Evolutionary conservation across 64 coral and sea anemone genomes (phyloP), one percentile per base, ranked within the genome.

Genomic region (Montipora cactus): DNA sequence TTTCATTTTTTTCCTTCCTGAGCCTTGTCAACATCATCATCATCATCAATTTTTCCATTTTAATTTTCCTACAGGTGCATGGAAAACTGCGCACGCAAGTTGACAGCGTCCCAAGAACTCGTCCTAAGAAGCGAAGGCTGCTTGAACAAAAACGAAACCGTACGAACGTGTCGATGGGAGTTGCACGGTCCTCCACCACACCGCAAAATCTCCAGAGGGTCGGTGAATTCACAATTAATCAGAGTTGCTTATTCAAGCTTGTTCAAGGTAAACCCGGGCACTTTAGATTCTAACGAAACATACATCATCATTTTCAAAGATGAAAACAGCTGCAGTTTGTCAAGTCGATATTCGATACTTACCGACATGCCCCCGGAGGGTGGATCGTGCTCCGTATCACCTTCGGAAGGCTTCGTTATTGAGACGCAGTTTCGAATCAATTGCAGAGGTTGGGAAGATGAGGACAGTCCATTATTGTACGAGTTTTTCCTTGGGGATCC

Each of bases 391-490:
- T 7, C 58, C 74, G 57, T 93, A 21, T 67, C 75, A 55, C 49
- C 91, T 59, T 75, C 23, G 59, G 80, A 75, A 66, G 89, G 89
- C 7, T 20, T 61, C n/a, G 67, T 62, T 5, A 87, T 87, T 9
- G 75, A 91, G 45, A 95, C 88, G 2, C 19, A 82, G 6, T 95
- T 95, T 13, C 89, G 59, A 75, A 87, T 91, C 5, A 90, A 12
- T 12, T 95, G 94, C 45, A n/a, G 3, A 0, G 64, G 75, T 13
- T 95, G 94, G 94, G 67, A 23, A 13, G 94, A 95, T 28, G 77
- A 95, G 50, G 88, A 95, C 47, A 86, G 76, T 16, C 94, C 94
- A 3, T 51, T 95, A 23, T 87, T 47, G 80, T 95, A 95, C 58
- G 94, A 95, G 67, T 91, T 70, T 81, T 95, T 74, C 81, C 81